Percentiles rank a stretch among this genome's conserved stretches.
These are phyloP conservation scores for Leptopilina drosophilae DNA, from an alignment of 2,888 invertebrate genomes.

Conservation along the genomic window DNA sequence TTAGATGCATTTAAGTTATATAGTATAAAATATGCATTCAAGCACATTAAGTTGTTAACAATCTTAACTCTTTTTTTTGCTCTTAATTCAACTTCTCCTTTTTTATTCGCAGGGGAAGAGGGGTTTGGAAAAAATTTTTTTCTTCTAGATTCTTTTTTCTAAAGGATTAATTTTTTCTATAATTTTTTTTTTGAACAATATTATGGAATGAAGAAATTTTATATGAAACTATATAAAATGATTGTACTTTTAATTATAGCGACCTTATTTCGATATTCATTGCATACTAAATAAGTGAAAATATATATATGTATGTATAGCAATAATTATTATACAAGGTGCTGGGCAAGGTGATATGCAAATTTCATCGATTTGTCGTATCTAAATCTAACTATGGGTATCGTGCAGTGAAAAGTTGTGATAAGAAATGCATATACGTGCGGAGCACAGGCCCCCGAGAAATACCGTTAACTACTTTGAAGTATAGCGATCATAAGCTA, in stretches of 20 bases:
- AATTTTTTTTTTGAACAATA: not conserved
- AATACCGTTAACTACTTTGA: conserved; percentile 31
- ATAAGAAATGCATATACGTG: conserved; percentile 39
- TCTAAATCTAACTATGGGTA: conserved; percentile 39
- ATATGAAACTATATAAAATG: not conserved
- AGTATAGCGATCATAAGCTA: conserved; percentile 22
- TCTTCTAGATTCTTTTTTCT: not conserved
- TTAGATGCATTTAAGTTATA: not conserved
- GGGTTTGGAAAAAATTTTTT: too few relatives aligned
- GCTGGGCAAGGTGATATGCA: conserved; percentile 36
- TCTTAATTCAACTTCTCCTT: not conserved
- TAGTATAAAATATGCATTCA: not conserved
- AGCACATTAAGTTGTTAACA: conserved; percentile 9
- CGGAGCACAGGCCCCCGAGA: not conserved
- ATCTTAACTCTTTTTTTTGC: not conserved
- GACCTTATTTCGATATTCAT: conserved; percentile 32
- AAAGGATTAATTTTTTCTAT: not conserved
- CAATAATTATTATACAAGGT: conserved; percentile 36
- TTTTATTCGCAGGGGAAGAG: not conserved
- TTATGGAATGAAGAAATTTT: not conserved
- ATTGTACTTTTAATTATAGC: conserved; percentile 36
- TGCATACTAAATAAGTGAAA: conserved; percentile 22
- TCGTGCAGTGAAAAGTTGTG: conserved; percentile 38
- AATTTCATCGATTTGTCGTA: conserved; percentile 40
- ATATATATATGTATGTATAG: not conserved